Evolutionary conservation across 2,113 vertebrate genomes (phyloP).

Genomic region (Trichechus manatus): DNA sequence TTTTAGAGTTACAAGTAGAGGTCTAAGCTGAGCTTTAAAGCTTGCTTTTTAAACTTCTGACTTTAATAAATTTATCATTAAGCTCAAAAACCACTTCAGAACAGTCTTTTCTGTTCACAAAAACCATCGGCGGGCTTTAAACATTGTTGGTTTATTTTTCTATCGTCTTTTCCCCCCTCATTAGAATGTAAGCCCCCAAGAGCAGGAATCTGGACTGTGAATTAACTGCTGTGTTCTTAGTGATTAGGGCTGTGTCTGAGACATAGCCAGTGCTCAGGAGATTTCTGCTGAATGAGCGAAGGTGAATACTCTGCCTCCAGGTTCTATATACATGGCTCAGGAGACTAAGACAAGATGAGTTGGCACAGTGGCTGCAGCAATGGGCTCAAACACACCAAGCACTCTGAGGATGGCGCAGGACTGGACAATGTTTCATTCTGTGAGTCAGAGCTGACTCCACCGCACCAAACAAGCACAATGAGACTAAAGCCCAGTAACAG

Average conservation of each 20-base stretch:
- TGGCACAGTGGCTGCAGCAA: neutral
- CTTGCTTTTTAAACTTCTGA: neutral
- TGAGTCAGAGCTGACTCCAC: neutral
- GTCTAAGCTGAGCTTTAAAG: neutral
- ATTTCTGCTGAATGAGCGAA: neutral
- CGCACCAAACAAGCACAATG: neutral
- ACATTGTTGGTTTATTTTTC: neutral
- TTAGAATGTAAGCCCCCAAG: neutral
- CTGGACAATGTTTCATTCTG: no score
- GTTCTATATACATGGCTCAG: neutral
- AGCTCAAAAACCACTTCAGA: neutral
- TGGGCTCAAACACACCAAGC: neutral
- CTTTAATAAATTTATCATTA: neutral
- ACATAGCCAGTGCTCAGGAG: neutral
- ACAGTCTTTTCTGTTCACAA: neutral
- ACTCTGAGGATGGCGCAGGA: neutral
- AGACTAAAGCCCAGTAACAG: neutral
- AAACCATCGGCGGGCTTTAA: neutral
- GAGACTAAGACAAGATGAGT: neutral
- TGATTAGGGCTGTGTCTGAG: neutral
- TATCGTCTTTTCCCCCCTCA: neutral
- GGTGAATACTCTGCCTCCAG: neutral
- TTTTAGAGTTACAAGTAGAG: neutral
- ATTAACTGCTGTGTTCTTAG: neutral
- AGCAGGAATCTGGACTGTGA: neutral